Evolutionary conservation across 2,888 invertebrate species (phyloP).

Genomic region (Hirtodrosophila duncani): DNA sequence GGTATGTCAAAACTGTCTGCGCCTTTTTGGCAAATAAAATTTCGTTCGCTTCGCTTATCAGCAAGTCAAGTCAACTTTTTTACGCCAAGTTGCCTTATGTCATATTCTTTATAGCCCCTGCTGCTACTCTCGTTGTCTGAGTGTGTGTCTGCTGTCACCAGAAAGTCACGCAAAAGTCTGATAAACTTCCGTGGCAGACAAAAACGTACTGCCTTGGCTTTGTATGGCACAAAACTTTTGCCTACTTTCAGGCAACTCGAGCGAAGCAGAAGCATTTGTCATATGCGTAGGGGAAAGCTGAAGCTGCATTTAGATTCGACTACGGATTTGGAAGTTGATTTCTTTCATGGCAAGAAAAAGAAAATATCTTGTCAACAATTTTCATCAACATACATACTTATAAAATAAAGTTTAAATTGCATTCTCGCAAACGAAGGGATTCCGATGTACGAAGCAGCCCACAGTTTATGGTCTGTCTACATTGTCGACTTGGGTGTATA

Average conservation of each 20-base stretch:
- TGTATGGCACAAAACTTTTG: slow-evolving; percentile 19
- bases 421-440: slow-evolving; percentile 11
- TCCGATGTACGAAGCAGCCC: slow-evolving; percentile 3
- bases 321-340: slow-evolving; percentile 18
- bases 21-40: slow-evolving; percentile 22
- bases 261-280: neutral
- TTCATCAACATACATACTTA: slow-evolving; percentile 26
- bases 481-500: slow-evolving; percentile 27
- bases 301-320: slow-evolving; percentile 21
- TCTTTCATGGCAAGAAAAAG: slow-evolving; percentile 22
- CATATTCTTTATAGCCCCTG: slow-evolving; percentile 32
- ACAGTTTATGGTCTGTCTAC: slow-evolving; percentile 22
- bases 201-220: slow-evolving; percentile 34
- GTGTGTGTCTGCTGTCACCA: slow-evolving; percentile 58
- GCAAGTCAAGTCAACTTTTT: slow-evolving; percentile 46
- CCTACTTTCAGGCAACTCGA: slow-evolving; percentile 41
- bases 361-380: slow-evolving; percentile 50
- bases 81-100: slow-evolving; percentile 38
- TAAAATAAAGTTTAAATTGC: slow-evolving; percentile 62
- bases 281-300: slow-evolving; percentile 28
- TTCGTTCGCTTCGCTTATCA: slow-evolving; percentile 62
- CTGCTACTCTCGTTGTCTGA: slow-evolving; percentile 2
- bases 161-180: slow-evolving; percentile 69
- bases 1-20: slow-evolving; percentile 13
- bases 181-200: slow-evolving; percentile 67